These are phyloP conservation scores for Mesembrinibis cayennensis DNA, from an alignment of 2,113 vertebrate genomes.

Conservation along the genomic window DNA sequence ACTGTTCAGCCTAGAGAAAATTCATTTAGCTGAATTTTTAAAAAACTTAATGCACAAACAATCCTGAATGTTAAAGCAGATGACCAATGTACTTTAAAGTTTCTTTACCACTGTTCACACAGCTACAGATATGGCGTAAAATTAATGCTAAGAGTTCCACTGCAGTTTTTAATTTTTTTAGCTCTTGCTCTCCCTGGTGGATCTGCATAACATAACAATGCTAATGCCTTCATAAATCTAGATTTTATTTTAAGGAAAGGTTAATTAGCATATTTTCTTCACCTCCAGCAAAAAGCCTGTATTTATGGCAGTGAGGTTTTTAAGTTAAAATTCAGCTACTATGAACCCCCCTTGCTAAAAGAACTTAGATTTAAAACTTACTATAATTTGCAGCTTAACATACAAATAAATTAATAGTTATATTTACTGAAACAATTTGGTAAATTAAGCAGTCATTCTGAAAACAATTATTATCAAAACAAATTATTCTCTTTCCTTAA, in stretches of 20 bases:
- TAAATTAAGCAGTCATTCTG: background rate
- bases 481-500: background rate
- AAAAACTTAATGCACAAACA: background rate
- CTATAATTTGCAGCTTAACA: background rate
- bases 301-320: background rate
- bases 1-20: background rate
- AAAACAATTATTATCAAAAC: background rate
- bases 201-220: background rate
- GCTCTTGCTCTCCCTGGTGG: slow-evolving; percentile 22
- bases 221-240: slow-evolving; percentile 28
- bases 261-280: slow-evolving; percentile 31
- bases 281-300: background rate
- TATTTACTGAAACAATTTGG: background rate
- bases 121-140: background rate
- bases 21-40: background rate
- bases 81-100: background rate
- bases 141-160: background rate
- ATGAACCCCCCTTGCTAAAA: background rate
- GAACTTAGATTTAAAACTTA: background rate
- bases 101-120: background rate
- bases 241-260: slow-evolving; percentile 7
- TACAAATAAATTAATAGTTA: background rate
- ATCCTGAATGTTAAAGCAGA: background rate
- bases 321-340: background rate
- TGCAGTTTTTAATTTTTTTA: background rate